Conservation (phyloP, 1,140 invertebrate species). For the Chironomus striatipennis region DNA sequence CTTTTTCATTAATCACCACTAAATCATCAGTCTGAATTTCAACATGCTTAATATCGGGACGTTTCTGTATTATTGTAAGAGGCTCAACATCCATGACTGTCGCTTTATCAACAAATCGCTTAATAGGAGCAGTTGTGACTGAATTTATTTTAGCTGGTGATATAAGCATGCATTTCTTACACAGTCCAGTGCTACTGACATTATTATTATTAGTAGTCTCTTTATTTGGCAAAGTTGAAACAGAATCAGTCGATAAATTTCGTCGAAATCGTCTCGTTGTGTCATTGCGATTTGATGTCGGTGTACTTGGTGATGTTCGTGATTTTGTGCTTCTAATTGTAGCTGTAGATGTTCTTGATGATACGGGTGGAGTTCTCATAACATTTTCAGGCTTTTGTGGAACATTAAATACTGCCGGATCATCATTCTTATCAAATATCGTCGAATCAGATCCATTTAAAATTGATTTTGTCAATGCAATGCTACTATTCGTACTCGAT, state of each 20-base stretch:
- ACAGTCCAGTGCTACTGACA: background rate
- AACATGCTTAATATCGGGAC: background rate
- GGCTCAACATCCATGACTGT: background rate
- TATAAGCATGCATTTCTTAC: background rate
- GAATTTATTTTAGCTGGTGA: background rate
- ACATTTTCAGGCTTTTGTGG: background rate
- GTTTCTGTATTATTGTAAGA: background rate
- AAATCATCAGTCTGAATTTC: background rate
- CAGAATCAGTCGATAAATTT: background rate
- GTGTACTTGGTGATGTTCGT: background rate
- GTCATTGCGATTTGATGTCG: background rate
- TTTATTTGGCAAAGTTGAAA: background rate
- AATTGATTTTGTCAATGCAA: conserved; percentile 28
- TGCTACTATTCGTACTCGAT: background rate
- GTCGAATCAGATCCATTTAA: conserved; percentile 26
- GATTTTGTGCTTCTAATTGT: background rate
- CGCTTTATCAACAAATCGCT: background rate
- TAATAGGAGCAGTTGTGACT: background rate
- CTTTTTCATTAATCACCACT: background rate
- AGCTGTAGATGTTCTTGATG: background rate
- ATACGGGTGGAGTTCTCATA: too few relatives aligned
- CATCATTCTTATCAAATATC: conserved; percentile 29
- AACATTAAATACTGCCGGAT: conserved; percentile 32
- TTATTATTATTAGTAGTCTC: background rate
- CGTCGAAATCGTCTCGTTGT: background rate